Evolutionary conservation across 2,113 vertebrate species (phyloP).

Genomic region (Suncus etruscus): DNA sequence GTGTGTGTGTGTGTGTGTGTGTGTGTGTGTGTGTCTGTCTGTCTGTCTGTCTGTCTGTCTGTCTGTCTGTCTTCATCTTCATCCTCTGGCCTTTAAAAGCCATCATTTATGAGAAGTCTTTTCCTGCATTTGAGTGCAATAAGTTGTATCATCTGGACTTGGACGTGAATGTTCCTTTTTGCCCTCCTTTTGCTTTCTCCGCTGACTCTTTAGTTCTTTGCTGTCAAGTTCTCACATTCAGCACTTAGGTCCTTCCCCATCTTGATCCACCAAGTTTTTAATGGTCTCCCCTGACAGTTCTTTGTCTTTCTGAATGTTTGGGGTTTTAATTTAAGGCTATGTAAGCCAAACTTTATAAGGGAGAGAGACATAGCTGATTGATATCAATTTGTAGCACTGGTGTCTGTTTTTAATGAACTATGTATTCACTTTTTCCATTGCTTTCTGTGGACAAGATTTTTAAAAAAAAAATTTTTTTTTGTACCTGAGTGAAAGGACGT

Average conservation of each 20-base stretch:
- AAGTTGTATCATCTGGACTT: slow-evolving; percentile 15
- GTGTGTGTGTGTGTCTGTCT: too few relatives aligned
- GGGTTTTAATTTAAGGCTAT: slow-evolving; percentile 3
- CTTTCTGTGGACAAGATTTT: neutral
- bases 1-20: too few relatives aligned
- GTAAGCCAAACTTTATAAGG: neutral
- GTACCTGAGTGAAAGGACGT: neutral
- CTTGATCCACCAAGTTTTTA: neutral
- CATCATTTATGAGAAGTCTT: slow-evolving; percentile 6
- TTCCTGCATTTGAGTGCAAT: slow-evolving; percentile 4
- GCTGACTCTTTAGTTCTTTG: slow-evolving; percentile 31
- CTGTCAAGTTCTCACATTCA: neutral
- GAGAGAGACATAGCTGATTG: slow-evolving; percentile 34
- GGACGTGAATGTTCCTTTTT: slow-evolving; percentile 12
- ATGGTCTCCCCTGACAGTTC: neutral
- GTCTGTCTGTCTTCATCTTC: neutral
- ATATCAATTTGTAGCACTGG: slow-evolving; percentile 38
- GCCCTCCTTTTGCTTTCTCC: slow-evolving; percentile 21
- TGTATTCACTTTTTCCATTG: slow-evolving; percentile 54
- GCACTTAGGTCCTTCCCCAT: neutral
- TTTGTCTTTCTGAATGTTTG: neutral
- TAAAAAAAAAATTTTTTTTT: too few relatives aligned
- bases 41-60: too few relatives aligned
- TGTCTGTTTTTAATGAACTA: slow-evolving; percentile 59
- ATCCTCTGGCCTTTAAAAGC: slow-evolving; percentile 38